Evolutionary conservation across 2,888 invertebrate genomes (phyloP).

Genomic region (Schizaphis graminum): DNA sequence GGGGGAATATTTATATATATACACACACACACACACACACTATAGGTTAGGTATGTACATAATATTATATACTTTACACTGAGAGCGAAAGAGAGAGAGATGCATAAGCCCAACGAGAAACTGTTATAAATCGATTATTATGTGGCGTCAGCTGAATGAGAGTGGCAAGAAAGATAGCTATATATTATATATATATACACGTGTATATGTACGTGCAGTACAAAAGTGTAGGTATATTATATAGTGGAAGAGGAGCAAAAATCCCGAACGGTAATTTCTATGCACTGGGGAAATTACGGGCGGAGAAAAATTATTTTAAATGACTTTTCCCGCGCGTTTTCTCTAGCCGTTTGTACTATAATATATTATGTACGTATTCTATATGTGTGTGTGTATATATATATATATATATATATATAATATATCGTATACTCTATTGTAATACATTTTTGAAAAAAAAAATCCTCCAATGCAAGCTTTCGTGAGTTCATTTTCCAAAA

Average conservation of each 20-base stretch:
- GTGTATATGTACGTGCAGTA: neutral
- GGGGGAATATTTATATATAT: neutral
- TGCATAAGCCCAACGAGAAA: conserved; percentile 29
- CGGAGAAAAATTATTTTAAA: conserved; percentile 60
- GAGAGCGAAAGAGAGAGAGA: neutral
- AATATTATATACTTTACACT: neutral
- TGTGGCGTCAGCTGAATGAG: conserved; percentile 33
- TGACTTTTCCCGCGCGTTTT: conserved; percentile 39
- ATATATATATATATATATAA: neutral
- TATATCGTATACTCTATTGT: neutral
- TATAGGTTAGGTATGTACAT: neutral
- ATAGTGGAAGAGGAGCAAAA: neutral
- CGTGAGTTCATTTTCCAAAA: conserved; percentile 22
- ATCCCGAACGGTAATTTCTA: conserved; percentile 52
- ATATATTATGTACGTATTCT: neutral
- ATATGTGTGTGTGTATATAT: neutral
- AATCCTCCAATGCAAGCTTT: neutral
- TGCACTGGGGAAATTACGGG: conserved; percentile 62
- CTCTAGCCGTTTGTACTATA: neutral
- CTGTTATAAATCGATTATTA: conserved; percentile 65
- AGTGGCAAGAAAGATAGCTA: conserved; percentile 8
- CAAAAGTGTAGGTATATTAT: neutral
- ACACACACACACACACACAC: no score
- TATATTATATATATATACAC: neutral
- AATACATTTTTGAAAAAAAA: conserved; percentile 25